Base-by-base conservation (phyloP, 2,797 vertebrate genomes). In the Pipistrellus nathusii region DNA sequence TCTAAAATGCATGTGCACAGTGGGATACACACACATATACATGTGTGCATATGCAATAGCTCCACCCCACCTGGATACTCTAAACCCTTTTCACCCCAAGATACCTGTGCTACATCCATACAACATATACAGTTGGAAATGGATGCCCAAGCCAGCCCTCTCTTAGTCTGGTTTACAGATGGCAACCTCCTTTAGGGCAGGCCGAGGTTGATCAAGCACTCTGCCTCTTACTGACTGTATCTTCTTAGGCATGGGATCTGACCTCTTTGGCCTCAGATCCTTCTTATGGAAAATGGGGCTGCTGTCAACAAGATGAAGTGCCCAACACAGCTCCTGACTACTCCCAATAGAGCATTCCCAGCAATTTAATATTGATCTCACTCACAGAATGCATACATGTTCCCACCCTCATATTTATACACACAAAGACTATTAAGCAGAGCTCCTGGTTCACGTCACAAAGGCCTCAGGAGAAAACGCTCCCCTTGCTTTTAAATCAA, bases 201-300 rank as follows among this genome's bases (percentile, higher is more conserved):
- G 68, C 23, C 21, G 6, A 23, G 38, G 68, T 38, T 73, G 25
- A 23, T 13, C 38, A 80, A 89, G 48, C 15, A 80, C 30, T 32
- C 46, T 64, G 72, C 80, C 38, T 23, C 73, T 73, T 80, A 48
- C 32, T 38, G 5, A 66, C 35, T 92, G 25, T 62, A 59, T 57
- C 30, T 85, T 81, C 41, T 46, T 69, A 35, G 44, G 69, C 32
- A 32, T 38, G 13, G 4, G n/a, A 80, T 84, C 86, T 84, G 25
- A 72, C 27, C 38, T 68, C 62, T 71, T n/a, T 48, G 41, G 53
- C 46, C 41, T 87, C 38, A 18, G n/a, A 10, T 44, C 62, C 84
- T 88, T 85, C 68, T 95, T 80, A 46, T 72, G 18, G 72, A 73
- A 95, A 86, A 86, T 66, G 41, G 48, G 51, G 38, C 32, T 69